Evolutionary conservation across 2,113 vertebrate species (phyloP).

Genomic region (Eleginops maclovinus): DNA sequence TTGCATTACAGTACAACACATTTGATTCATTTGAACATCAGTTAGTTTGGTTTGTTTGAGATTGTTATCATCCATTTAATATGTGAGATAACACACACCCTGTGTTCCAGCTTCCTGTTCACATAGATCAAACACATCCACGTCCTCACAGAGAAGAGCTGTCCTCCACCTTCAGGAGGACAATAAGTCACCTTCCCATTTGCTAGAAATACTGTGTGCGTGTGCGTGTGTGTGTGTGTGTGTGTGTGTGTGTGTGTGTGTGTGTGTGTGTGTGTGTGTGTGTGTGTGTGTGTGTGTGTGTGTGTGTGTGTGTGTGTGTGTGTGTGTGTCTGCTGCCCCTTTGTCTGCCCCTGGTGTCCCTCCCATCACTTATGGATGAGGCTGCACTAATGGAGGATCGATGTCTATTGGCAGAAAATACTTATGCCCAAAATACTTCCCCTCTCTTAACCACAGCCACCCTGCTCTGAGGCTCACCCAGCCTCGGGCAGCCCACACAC

Average conservation of each 20-base stretch:
- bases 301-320: not conserved
- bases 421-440: constrained; percentile 59
- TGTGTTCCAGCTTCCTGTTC: not conserved
- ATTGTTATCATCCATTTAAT: not conserved
- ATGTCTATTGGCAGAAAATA: constrained; percentile 66
- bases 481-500: not conserved
- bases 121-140: not conserved
- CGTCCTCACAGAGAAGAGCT: too few relatives aligned
- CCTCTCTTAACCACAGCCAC: constrained; percentile 49
- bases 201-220: too few relatives aligned
- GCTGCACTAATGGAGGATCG: constrained; percentile 77
- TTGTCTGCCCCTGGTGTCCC: constrained; percentile 66
- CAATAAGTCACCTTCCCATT: constrained; percentile 25
- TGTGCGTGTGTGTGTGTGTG: not conserved
- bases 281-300: constrained; percentile 14
- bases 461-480: constrained; percentile 12
- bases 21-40: not conserved
- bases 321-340: constrained; percentile 52
- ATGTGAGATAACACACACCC: not conserved
- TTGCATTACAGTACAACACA: not conserved
- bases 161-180: constrained; percentile 17
- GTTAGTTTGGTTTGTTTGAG: not conserved
- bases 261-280: not conserved
- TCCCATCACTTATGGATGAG: constrained; percentile 83
- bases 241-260: constrained; percentile 20